phyloP scores from a whole-genome alignment of 2,888 invertebrate species.

The Agonopterix heracliana region DNA sequence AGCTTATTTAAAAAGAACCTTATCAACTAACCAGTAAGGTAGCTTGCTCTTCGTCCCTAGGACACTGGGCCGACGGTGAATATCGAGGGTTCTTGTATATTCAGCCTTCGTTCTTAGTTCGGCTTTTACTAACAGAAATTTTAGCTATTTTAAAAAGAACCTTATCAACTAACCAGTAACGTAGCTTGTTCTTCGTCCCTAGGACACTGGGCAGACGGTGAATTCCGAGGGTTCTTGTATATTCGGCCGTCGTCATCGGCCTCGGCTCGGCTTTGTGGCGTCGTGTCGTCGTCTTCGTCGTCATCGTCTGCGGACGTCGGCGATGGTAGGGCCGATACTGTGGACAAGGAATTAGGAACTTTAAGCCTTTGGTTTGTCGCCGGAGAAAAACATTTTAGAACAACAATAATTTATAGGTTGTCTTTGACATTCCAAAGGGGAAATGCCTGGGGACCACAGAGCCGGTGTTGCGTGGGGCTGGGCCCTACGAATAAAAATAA shows the following conservation, averaged over 20 bases:
- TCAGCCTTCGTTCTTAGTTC: no score
- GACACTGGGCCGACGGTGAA: neutral
- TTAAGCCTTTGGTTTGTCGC: neutral
- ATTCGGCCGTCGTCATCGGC: slow-evolving; percentile 88
- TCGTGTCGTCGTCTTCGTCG: slow-evolving; percentile 75
- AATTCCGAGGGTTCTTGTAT: slow-evolving; percentile 92
- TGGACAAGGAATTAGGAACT: neutral
- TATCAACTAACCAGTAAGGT: neutral
- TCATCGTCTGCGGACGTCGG: slow-evolving; percentile 68
- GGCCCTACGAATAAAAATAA: no score
- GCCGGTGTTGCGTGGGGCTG: no score
- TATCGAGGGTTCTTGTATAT: no score
- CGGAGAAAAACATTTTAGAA: no score
- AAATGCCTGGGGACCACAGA: no score
- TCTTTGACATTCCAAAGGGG: no score
- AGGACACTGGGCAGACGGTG: slow-evolving; percentile 90
- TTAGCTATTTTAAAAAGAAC: no score
- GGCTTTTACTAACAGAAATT: no score
- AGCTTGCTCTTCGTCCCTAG: neutral
- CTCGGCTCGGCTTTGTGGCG: slow-evolving; percentile 72
- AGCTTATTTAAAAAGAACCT: no score
- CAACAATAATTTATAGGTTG: no score
- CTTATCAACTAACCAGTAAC: slow-evolving; percentile 74
- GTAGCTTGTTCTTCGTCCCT: slow-evolving; percentile 91
- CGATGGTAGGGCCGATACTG: slow-evolving; percentile 58